phyloP scores from a whole-genome alignment of 2,113 vertebrate genomes.

The Castor canadensis region DNA sequence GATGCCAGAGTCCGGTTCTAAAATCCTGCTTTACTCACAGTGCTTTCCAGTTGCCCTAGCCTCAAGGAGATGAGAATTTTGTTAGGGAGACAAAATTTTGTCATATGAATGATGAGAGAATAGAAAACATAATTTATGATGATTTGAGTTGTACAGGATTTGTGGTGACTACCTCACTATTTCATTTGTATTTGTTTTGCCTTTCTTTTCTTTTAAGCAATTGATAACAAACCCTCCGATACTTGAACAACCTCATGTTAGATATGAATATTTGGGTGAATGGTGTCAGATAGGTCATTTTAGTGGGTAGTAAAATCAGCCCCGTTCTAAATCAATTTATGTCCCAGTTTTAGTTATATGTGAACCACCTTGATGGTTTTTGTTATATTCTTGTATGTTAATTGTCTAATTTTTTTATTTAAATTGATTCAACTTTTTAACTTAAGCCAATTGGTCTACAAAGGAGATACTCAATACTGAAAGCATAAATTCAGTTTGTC shows the following conservation, averaged over 20 bases:
- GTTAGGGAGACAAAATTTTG: not conserved
- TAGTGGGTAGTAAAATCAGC: not conserved
- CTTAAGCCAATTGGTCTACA: not conserved
- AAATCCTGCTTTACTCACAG: not conserved
- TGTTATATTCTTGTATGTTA: not conserved
- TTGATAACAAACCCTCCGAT: not conserved
- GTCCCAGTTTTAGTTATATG: not conserved
- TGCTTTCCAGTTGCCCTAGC: not conserved
- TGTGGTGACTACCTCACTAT: not conserved
- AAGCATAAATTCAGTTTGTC: not conserved
- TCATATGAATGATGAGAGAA: not conserved
- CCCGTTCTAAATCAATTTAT: not conserved
- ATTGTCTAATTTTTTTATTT: constrained; percentile 6
- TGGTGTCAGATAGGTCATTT: not conserved
- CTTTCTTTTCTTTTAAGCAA: not conserved
- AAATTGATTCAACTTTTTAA: not conserved
- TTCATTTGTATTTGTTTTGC: not conserved
- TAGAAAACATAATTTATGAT: not conserved
- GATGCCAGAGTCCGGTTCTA: not conserved
- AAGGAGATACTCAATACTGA: not conserved
- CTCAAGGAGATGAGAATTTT: not conserved
- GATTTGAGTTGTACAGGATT: not conserved
- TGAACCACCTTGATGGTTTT: not conserved
- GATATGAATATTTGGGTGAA: not conserved
- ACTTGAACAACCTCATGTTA: not conserved